These are phyloP conservation scores for Phymatocera aterrima DNA, from an alignment of 2,888 invertebrate genomes.

Conservation along the genomic window DNA sequence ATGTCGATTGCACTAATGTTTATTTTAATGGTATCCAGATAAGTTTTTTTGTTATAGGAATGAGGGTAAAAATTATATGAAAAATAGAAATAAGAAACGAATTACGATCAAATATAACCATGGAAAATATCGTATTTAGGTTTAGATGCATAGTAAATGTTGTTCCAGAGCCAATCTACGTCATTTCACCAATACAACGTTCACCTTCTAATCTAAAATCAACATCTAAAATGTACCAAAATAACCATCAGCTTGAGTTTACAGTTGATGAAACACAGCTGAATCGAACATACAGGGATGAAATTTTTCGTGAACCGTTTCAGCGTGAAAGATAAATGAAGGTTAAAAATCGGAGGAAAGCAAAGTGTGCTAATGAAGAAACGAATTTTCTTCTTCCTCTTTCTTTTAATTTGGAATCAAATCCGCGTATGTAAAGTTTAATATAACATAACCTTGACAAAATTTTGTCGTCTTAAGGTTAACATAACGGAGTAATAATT, in stretches of 20 bases:
- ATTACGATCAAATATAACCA: no score
- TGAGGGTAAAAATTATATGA: no score
- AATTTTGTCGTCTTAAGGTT: neutral
- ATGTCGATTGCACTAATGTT: no score
- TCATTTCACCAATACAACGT: conserved; percentile 27
- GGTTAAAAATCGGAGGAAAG: neutral
- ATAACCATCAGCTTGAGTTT: neutral
- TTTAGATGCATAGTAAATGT: no score
- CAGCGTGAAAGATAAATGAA: neutral
- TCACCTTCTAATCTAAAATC: conserved; percentile 10
- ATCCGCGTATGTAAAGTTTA: neutral
- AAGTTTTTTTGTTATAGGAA: no score
- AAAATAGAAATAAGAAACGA: no score
- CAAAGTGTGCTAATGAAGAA: no score
- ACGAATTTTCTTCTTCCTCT: neutral
- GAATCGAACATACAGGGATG: neutral
- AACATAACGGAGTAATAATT: no score
- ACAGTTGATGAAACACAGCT: neutral
- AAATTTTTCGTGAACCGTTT: neutral
- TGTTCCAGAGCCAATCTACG: conserved; percentile 27
- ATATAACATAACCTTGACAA: conserved; percentile 31
- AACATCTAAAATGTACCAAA: conserved; percentile 20
- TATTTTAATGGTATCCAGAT: no score
- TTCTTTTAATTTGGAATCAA: neutral
- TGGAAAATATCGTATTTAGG: no score